Evolutionary conservation across 1,140 invertebrate genomes (phyloP).

Genomic region (Zaprionus inermis): DNA sequence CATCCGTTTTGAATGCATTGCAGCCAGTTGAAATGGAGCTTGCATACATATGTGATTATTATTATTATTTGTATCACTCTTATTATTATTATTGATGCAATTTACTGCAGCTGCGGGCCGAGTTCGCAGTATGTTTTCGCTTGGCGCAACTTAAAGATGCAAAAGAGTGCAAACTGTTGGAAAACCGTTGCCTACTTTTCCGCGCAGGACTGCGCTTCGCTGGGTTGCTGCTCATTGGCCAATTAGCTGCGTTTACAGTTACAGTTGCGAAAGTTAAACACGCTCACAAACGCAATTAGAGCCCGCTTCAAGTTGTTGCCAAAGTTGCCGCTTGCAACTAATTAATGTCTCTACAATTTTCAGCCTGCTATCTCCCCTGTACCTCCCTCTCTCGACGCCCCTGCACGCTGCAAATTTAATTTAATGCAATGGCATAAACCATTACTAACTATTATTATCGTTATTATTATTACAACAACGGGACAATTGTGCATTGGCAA

Average conservation of each 20-base stretch:
- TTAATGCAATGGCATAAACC: constrained; percentile 29
- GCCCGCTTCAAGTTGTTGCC: constrained; percentile 31
- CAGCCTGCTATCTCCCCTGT: not conserved
- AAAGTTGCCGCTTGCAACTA: constrained; percentile 40
- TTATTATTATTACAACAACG: constrained; percentile 31
- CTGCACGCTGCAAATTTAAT: constrained; percentile 8
- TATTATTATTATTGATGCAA: constrained; percentile 53
- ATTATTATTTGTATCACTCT: constrained; percentile 27
- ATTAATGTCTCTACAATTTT: constrained; percentile 46
- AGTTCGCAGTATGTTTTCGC: not conserved
- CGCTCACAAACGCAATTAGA: constrained; percentile 63
- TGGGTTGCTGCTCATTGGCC: constrained; percentile 39
- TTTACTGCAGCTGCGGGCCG: not conserved
- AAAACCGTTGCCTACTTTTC: constrained; percentile 43
- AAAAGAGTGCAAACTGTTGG: not conserved
- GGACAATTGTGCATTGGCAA: constrained; percentile 37
- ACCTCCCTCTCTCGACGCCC: not conserved
- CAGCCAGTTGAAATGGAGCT: constrained; percentile 6
- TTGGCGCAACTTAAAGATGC: constrained; percentile 22
- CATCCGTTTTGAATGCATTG: constrained; percentile 34
- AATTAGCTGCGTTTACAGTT: constrained; percentile 70
- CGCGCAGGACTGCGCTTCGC: constrained; percentile 11
- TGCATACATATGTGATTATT: constrained; percentile 25
- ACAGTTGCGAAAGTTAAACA: constrained; percentile 66
- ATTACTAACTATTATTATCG: constrained; percentile 26